Evolutionary conservation across 1,140 invertebrate genomes (phyloP), one percentile per base, ranked within the genome.

Genomic region (Aphidius ervi): DNA sequence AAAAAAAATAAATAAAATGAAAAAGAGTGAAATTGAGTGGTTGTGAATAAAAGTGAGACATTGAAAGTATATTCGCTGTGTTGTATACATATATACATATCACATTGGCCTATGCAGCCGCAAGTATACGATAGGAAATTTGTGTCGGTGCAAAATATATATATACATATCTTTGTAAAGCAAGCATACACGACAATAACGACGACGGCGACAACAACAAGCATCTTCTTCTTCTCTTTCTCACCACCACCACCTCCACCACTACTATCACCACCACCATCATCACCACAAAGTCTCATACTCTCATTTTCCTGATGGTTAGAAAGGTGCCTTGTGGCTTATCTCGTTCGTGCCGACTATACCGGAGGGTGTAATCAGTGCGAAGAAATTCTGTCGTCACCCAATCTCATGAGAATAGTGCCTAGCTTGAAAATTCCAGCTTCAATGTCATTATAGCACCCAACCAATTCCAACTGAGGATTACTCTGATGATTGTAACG

Each of bases 261-360:
- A 49, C 47, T 20, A 8, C 16, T 16, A 43, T 9, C 16, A 48
- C 37, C 39, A 9, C 10, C 9, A 20, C 5, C 8, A 39, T 43
- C 45, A 48, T 10, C 49, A 45, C 49, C 52, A 43, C 16, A 37
- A 43, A 40, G 49, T 41, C 57, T 48, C 40, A 50, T 10, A 58
- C 47, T 58, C 56, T 46, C 46, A 49, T 56, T 43, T 31, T 9
- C 52, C 52, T 37, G 43, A 10, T 31, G 23, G 23, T 43, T 23
- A 54, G 40, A 46, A 57, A 49, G 45, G 52, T 46, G 46, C 40
- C 42, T 54, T 52, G 56, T 40, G 59, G 63, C 66, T 68, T 64
- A 70, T 70, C 68, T 65, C 62, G 52, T 61, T 53, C 56, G 59
- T 40, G 50, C 61, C 56, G 42, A 62, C 53, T 64, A 58, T 54